Evolutionary conservation across 2,888 invertebrate genomes (phyloP), one percentile per base, ranked within the genome.

Genomic region (Conus canariensis): DNA sequence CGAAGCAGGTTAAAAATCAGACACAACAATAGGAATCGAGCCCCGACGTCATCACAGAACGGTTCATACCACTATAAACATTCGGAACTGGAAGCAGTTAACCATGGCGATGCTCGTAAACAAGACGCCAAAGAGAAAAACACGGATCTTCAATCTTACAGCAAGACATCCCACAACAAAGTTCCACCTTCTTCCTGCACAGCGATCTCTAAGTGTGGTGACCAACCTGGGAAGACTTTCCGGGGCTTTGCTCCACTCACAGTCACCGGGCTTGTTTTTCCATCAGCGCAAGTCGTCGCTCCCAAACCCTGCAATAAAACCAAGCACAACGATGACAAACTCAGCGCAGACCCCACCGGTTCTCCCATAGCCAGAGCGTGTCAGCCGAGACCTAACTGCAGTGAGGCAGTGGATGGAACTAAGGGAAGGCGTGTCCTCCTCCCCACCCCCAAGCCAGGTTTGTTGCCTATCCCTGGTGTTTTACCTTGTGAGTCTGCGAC

Each of bases 371-470:
- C 10, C 58, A 22, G 56, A 58, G 9, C 25, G 19, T 58, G 58
- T 56, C 56, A 83, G 9, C 19, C 58, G 7, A 58, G 58, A 22
- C 19, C 56, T 10, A 56, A 9, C 56, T 19, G 9, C 58, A 58
- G 4, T 58, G 82, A 83, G 19, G 82, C 16, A 0, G 30, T 45
- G 67, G 67, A 86, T 4, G 67, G 67, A 30, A n/a, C 25, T 25
- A 85, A n/a, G 25, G 58, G 60, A 60, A 85, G 86, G n/a, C 86
- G 64, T 19, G 86, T 16, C 45, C 86, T 86, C 30, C 86, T 86
- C 8, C 86, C 86, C 7, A 86, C 86, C 59, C 86, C 86, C 19
- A 86, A 86, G 30, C 86, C 67, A 25, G 67, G 25, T 9, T 30
- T 86, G 86, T 45, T 86, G 67, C 86, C 86, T 19, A 67, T 60